Evolutionary conservation across 2,888 invertebrate genomes (phyloP).

Genomic region (Autographa gamma): DNA sequence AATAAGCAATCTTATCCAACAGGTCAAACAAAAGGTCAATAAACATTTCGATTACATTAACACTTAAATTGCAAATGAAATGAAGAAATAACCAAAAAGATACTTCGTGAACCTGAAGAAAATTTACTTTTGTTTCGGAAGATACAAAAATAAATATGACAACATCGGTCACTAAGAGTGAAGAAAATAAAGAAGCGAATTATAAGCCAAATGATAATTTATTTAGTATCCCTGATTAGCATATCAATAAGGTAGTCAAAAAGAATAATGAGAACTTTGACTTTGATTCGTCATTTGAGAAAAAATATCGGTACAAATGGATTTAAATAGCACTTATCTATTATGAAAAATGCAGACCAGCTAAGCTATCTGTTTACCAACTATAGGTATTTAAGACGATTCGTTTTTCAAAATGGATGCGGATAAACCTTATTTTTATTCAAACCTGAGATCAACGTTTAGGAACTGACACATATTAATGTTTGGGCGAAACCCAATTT

Average conservation of each 20-base stretch:
- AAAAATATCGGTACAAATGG: not conserved
- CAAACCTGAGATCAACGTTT: not conserved
- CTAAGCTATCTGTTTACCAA: too few species aligned
- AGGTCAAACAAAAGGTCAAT: constrained; percentile 1
- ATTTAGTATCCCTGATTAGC: constrained; percentile 9
- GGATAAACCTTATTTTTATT: not conserved
- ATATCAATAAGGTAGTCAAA: constrained; percentile 7
- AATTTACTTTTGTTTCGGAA: constrained; percentile 8
- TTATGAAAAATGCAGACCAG: too few species aligned
- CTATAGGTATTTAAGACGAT: too few species aligned
- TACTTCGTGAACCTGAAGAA: constrained; percentile 11
- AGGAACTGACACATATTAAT: constrained; percentile 36
- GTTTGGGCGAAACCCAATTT: constrained; percentile 13
- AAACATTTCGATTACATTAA: constrained; percentile 1
- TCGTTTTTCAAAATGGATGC: too few species aligned
- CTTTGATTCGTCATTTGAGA: not conserved
- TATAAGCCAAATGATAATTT: constrained; percentile 12
- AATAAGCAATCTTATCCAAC: constrained; percentile 1
- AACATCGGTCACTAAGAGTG: constrained; percentile 12
- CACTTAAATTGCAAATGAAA: constrained; percentile 4
- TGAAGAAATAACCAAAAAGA: not conserved
- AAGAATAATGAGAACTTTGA: constrained; percentile 18
- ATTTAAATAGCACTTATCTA: not conserved
- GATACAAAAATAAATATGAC: constrained; percentile 12
- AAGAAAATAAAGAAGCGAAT: constrained; percentile 24